phyloP scores from a whole-genome alignment of 2,113 vertebrate species.

The Brienomyrus longianalis region DNA sequence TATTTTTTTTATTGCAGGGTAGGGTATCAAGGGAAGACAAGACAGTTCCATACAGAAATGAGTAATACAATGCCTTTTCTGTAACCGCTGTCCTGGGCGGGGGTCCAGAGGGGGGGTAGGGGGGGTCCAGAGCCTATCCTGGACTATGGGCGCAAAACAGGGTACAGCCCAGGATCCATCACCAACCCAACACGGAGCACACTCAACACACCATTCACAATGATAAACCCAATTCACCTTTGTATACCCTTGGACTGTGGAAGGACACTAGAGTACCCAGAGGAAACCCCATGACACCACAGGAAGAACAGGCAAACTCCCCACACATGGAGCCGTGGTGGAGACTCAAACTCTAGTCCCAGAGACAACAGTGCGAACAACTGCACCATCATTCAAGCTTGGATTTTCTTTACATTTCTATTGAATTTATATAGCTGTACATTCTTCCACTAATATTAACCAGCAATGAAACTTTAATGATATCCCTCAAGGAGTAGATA shows the following conservation, averaged over 20 bases:
- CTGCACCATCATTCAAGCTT: background rate
- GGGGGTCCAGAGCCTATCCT: no score
- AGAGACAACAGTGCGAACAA: background rate
- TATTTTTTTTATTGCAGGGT: background rate
- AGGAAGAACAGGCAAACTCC: background rate
- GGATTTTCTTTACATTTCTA: background rate
- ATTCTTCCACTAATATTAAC: background rate
- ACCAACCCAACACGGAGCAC: background rate
- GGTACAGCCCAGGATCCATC: background rate
- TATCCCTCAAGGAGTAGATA: background rate
- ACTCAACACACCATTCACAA: background rate
- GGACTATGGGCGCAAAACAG: background rate
- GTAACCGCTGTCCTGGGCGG: no score
- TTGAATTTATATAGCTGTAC: background rate
- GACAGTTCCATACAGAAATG: background rate
- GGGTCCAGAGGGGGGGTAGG: no score
- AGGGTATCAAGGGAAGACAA: background rate
- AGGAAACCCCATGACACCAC: background rate
- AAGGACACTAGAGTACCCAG: background rate
- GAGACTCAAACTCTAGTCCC: background rate
- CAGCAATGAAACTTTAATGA: background rate
- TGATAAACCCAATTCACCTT: background rate
- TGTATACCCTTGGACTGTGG: background rate
- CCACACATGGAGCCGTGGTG: background rate
- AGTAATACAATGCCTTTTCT: background rate